These are phyloP conservation scores for Smithornis capensis DNA, from an alignment of 2,113 vertebrate species.

Conservation along the genomic window DNA sequence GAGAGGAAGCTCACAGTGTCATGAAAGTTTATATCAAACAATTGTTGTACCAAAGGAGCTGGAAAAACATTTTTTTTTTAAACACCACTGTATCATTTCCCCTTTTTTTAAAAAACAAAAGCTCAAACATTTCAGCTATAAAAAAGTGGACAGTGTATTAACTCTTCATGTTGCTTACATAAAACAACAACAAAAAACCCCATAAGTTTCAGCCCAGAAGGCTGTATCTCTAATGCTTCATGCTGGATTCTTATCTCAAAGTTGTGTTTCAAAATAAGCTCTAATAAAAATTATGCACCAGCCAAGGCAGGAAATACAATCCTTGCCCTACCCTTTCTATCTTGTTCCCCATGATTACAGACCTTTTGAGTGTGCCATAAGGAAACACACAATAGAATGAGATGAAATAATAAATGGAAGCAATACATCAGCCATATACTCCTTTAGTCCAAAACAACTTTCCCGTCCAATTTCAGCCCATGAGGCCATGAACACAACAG, in stretches of 20 bases:
- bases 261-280: conserved; percentile 27
- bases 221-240: not conserved
- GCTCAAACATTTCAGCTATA: not conserved
- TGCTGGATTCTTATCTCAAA: conserved; percentile 32
- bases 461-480: not conserved
- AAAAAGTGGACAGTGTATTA: conserved; percentile 28
- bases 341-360: conserved; percentile 49
- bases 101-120: conserved; percentile 15
- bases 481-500: not conserved
- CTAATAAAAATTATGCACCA: conserved; percentile 27
- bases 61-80: conserved; percentile 63
- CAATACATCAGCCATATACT: conserved; percentile 50
- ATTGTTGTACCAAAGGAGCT: conserved; percentile 51
- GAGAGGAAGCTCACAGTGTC: conserved; percentile 62
- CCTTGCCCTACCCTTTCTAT: conserved; percentile 62
- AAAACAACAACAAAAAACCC: not conserved
- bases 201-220: not conserved
- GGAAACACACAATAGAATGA: conserved; percentile 48
- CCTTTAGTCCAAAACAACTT: conserved; percentile 39
- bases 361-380: conserved; percentile 43
- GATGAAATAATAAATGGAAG: conserved; percentile 68
- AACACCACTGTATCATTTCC: conserved; percentile 49
- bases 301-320: conserved; percentile 64
- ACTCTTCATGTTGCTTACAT: conserved; percentile 9
- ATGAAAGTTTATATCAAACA: conserved; percentile 57